Conservation (phyloP, 2,888 invertebrate genomes). For the Leptura quadrifasciata region DNA sequence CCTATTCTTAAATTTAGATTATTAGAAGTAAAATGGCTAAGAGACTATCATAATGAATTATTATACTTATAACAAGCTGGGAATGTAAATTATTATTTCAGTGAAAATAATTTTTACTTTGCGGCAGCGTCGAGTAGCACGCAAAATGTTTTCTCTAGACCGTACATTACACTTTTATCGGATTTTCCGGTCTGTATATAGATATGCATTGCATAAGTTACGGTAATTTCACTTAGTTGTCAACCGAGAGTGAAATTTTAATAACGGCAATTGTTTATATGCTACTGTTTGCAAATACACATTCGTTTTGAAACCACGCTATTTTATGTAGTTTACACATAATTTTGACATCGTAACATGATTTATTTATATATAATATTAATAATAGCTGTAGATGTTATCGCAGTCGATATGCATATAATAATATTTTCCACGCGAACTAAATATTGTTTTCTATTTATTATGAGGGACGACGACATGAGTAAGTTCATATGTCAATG, state of each 20-base stretch:
- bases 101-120: background rate
- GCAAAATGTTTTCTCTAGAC: conserved; percentile 28
- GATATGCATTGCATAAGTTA: conserved; percentile 37
- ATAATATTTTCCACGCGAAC: background rate
- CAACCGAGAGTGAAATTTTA: conserved; percentile 44
- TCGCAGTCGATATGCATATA: background rate
- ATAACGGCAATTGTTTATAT: conserved; percentile 36
- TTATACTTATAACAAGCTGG: no score
- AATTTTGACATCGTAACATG: conserved; percentile 23
- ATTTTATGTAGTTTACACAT: conserved; percentile 26
- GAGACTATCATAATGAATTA: no score
- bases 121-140: background rate
- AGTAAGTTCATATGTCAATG: background rate
- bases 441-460: conserved; percentile 8
- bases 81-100: no score
- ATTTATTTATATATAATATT: conserved; percentile 12
- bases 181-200: conserved; percentile 42
- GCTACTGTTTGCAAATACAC: conserved; percentile 27
- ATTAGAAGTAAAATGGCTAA: no score
- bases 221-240: conserved; percentile 42
- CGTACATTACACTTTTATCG: conserved; percentile 35
- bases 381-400: conserved; percentile 9
- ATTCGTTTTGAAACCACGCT: conserved; percentile 24
- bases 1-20: no score
- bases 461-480: background rate